Evolutionary conservation across 2,797 vertebrate genomes (phyloP).

Genomic region (Xyrichtys novacula): DNA sequence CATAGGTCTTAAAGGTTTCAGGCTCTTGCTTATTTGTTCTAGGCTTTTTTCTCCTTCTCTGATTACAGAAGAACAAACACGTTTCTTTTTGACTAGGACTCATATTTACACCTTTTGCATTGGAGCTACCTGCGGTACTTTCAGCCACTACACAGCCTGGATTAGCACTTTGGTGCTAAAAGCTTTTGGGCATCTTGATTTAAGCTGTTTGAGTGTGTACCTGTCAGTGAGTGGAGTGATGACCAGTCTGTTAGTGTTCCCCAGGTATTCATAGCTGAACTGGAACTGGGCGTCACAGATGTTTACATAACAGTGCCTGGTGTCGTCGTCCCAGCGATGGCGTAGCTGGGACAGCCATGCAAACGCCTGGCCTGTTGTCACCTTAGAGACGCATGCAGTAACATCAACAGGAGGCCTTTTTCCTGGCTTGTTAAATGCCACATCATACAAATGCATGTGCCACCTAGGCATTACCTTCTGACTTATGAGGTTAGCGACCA

Average conservation of each 20-base stretch:
- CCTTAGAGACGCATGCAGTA: slow-evolving; percentile 66
- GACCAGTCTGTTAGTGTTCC: slow-evolving; percentile 88
- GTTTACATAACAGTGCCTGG: slow-evolving; percentile 84
- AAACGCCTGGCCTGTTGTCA: slow-evolving; percentile 85
- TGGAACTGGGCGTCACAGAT: slow-evolving; percentile 90
- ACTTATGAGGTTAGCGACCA: slow-evolving; percentile 88
- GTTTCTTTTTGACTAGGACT: no score
- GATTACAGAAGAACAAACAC: no score
- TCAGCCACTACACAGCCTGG: slow-evolving; percentile 5
- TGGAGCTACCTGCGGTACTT: not conserved
- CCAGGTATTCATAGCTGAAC: slow-evolving; percentile 88
- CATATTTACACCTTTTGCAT: not conserved
- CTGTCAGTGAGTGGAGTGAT: slow-evolving; percentile 89
- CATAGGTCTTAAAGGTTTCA: no score
- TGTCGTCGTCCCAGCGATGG: slow-evolving; percentile 86
- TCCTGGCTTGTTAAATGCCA: not conserved
- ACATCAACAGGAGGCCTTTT: not conserved
- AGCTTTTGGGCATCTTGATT: not conserved
- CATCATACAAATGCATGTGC: not conserved
- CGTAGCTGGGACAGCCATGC: slow-evolving; percentile 88
- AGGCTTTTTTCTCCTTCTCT: no score
- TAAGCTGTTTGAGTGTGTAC: slow-evolving; percentile 58
- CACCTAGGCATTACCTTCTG: slow-evolving; percentile 86
- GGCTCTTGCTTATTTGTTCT: no score
- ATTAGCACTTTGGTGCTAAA: slow-evolving; percentile 4